Evolutionary conservation across 2,888 invertebrate genomes (phyloP).

Genomic region (Drosophila borealis): DNA sequence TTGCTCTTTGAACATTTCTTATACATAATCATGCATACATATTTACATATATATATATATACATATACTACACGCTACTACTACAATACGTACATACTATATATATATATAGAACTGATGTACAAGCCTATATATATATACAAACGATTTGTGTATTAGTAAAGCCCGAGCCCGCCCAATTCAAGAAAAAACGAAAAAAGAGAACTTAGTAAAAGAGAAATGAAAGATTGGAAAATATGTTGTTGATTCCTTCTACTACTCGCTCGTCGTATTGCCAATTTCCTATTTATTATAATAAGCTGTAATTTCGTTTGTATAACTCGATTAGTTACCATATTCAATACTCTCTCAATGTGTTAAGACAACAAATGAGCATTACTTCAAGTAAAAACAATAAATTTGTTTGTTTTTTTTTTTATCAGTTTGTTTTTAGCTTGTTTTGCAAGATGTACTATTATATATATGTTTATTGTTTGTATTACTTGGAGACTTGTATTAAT

Average conservation of each 20-base stretch:
- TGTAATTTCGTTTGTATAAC: slow-evolving; percentile 54
- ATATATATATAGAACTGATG: slow-evolving; percentile 12
- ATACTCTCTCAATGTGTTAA: slow-evolving; percentile 69
- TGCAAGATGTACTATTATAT: slow-evolving; percentile 30
- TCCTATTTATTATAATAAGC: slow-evolving; percentile 61
- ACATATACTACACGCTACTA: slow-evolving; percentile 42
- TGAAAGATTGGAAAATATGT: slow-evolving; percentile 53
- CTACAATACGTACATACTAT: slow-evolving; percentile 37
- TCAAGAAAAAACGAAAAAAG: slow-evolving; percentile 34
- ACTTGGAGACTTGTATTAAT: slow-evolving; percentile 67
- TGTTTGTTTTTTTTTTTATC: slow-evolving; percentile 26
- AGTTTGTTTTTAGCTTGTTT: slow-evolving; percentile 37
- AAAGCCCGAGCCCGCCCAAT: slow-evolving; percentile 75
- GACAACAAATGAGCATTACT: slow-evolving; percentile 68
- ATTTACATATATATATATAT: slow-evolving; percentile 61
- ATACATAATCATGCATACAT: slow-evolving; percentile 66
- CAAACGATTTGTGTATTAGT: slow-evolving; percentile 77
- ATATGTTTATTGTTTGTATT: slow-evolving; percentile 58
- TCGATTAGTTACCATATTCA: slow-evolving; percentile 54
- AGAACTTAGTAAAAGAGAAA: slow-evolving; percentile 39
- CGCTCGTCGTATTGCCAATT: slow-evolving; percentile 82
- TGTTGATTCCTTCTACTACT: slow-evolving; percentile 72
- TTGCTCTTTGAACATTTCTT: slow-evolving; percentile 68
- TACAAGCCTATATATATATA: slow-evolving; percentile 49
- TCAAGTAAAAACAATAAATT: slow-evolving; percentile 58